A percentile compares a stretch with the other conserved stretches of the same genome.
Conservation (phyloP, 2,888 invertebrate species). For the Sphecodes monilicornis region DNA sequence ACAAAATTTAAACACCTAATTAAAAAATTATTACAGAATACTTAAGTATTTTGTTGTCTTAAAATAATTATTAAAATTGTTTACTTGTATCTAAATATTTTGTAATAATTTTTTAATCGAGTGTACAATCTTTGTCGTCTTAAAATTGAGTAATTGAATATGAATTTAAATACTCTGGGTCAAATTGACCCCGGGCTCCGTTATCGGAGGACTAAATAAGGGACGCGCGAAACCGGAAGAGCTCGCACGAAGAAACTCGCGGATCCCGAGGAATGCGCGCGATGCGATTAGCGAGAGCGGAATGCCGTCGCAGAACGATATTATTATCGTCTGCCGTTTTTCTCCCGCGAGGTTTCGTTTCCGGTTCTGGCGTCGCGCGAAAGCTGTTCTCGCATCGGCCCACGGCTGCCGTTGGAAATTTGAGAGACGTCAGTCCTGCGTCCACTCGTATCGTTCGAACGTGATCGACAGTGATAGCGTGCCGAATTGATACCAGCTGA, state of each 20-base stretch:
- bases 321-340: conserved; percentile 39
- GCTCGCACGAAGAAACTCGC: neutral
- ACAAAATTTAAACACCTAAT: too few relatives aligned
- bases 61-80: too few relatives aligned
- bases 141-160: too few relatives aligned
- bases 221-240: neutral
- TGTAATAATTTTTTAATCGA: too few relatives aligned
- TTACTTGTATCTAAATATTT: too few relatives aligned
- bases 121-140: too few relatives aligned
- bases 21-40: too few relatives aligned
- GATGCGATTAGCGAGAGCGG: conserved; percentile 28
- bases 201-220: too few relatives aligned
- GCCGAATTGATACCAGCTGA: neutral
- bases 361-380: conserved; percentile 38
- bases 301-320: conserved; percentile 30
- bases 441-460: neutral
- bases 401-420: neutral
- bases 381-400: conserved; percentile 1
- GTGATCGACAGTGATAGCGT: conserved; percentile 17
- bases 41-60: too few relatives aligned
- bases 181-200: too few relatives aligned
- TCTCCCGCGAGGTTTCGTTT: conserved; percentile 36
- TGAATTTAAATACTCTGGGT: too few relatives aligned
- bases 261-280: conserved; percentile 10
- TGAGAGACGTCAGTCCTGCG: neutral